Evolutionary conservation across 1,140 invertebrate genomes (phyloP).

Genomic region (Mactra quadrangularis): DNA sequence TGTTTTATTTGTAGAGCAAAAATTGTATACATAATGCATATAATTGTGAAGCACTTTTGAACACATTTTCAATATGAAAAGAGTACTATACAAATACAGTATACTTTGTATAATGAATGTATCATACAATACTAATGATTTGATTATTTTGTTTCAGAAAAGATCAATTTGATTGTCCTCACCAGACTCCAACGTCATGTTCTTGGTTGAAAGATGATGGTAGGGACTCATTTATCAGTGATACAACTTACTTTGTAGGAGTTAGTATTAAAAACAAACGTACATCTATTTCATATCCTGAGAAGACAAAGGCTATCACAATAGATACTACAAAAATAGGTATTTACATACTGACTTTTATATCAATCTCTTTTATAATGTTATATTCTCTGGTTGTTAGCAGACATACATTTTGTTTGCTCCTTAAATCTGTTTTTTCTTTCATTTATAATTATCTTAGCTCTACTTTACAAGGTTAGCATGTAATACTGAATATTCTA

Average conservation of each 20-base stretch:
- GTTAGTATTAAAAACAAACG: conserved; percentile 48
- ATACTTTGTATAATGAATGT: too few species aligned
- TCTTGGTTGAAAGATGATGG: conserved; percentile 46
- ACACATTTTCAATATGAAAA: too few species aligned
- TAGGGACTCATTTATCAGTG: conserved; percentile 23
- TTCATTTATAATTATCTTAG: too few species aligned
- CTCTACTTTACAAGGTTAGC: too few species aligned
- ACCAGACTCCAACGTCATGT: conserved; percentile 45
- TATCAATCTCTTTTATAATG: neutral
- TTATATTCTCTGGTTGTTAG: neutral
- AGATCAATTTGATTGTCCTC: conserved; percentile 30
- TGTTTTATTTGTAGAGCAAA: too few species aligned
- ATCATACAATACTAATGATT: too few species aligned
- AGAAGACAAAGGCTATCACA: neutral
- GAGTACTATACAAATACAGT: too few species aligned
- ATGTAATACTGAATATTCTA: too few species aligned
- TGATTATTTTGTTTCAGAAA: conserved; percentile 25
- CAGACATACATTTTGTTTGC: too few species aligned
- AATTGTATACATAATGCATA: too few species aligned
- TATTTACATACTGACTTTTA: neutral
- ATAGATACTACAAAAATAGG: conserved; percentile 37
- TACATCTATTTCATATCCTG: neutral
- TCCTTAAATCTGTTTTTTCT: too few species aligned
- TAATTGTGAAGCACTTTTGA: too few species aligned
- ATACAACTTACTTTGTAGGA: conserved; percentile 23